These are phyloP conservation scores for Pygoscelis adeliae DNA, from an alignment of 2,113 vertebrate genomes.

Conservation along the genomic window DNA sequence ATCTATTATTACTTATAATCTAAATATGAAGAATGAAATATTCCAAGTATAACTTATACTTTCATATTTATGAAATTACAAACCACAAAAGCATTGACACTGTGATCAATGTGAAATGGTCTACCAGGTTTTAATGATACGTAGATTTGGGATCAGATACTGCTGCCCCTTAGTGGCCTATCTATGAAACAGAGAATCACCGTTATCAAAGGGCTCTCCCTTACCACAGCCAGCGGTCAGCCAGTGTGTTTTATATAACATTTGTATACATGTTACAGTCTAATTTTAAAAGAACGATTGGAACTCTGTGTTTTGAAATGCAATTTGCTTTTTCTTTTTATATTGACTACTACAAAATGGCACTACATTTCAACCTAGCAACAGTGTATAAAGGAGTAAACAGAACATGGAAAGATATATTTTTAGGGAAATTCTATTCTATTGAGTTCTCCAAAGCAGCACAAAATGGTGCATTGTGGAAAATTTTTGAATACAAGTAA, in stretches of 20 bases:
- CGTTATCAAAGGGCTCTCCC: accelerated
- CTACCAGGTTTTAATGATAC: not conserved
- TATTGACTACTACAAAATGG: not conserved
- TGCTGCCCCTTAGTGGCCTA: not conserved
- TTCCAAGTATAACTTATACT: not conserved
- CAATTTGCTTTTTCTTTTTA: not conserved
- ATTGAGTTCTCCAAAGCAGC: not conserved
- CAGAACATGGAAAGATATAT: not conserved
- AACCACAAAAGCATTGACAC: not conserved
- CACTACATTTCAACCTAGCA: not conserved
- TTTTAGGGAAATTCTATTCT: not conserved
- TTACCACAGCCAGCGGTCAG: not conserved
- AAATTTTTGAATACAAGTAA: not conserved
- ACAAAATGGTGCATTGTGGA: not conserved
- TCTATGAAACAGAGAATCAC: not conserved
- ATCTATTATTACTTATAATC: not conserved
- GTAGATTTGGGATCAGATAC: not conserved
- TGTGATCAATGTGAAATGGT: not conserved
- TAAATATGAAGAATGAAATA: not conserved
- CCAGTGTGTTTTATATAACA: not conserved
- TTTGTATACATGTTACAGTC: not conserved
- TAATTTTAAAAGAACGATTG: not conserved
- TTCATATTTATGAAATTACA: not conserved
- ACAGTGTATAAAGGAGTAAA: not conserved
- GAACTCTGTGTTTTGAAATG: not conserved